These are phyloP conservation scores for Drosophila mettleri DNA, from an alignment of 2,888 invertebrate genomes.

Conservation along the genomic window DNA sequence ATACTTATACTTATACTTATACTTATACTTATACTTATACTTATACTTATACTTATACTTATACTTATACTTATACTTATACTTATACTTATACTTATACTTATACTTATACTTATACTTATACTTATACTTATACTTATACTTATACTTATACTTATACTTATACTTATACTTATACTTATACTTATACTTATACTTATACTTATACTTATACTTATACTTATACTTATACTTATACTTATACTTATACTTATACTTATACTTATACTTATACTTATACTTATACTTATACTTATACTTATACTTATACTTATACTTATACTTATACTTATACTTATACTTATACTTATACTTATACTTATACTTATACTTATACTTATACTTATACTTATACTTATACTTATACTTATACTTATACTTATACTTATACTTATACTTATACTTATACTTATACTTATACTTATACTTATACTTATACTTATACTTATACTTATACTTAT, in stretches of 20 bases:
- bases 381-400: background rate
- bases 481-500: slow-evolving; percentile 1
- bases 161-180: slow-evolving; percentile 7
- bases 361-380: slow-evolving; percentile 4
- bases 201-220: slow-evolving; percentile 6
- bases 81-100: slow-evolving; percentile 8
- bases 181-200: slow-evolving; percentile 3
- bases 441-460: slow-evolving; percentile 1
- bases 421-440: slow-evolving; percentile 1
- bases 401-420: slow-evolving; percentile 1
- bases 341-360: background rate
- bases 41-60: slow-evolving; percentile 7
- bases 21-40: slow-evolving; percentile 2
- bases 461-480: slow-evolving; percentile 3
- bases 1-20: slow-evolving; percentile 4
- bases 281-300: slow-evolving; percentile 6
- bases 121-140: slow-evolving; percentile 8
- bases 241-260: slow-evolving; percentile 6
- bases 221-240: slow-evolving; percentile 7
- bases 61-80: slow-evolving; percentile 7
- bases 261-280: slow-evolving; percentile 4
- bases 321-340: no score
- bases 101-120: slow-evolving; percentile 6
- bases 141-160: slow-evolving; percentile 7
- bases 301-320: slow-evolving; percentile 1